A percentile compares a stretch with the other conserved stretches of the same genome.
These are phyloP conservation scores for Phrixothrix hirtus DNA, from an alignment of 2,888 invertebrate species.

Conservation along the genomic window DNA sequence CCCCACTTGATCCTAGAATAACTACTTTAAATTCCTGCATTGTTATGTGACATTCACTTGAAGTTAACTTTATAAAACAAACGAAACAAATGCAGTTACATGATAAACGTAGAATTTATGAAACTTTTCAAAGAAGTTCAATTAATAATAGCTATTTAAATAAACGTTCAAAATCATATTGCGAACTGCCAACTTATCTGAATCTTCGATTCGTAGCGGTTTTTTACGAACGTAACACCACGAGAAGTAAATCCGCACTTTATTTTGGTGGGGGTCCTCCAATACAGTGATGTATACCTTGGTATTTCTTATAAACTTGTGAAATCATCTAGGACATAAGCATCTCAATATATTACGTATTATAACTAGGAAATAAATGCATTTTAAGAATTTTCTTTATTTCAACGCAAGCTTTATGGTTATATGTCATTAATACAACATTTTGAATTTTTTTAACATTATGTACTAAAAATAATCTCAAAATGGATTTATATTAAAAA, in stretches of 20 bases:
- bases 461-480: too few relatives aligned
- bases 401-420: too few relatives aligned
- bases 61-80: constrained; percentile 13
- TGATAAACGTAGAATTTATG: constrained; percentile 29
- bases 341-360: too few relatives aligned
- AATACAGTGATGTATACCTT: neutral
- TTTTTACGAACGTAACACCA: constrained; percentile 24
- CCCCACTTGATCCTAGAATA: constrained; percentile 99
- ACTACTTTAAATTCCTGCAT: constrained; percentile 99
- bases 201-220: constrained; percentile 18
- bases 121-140: constrained; percentile 39
- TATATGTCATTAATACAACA: too few relatives aligned
- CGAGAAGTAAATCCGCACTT: constrained; percentile 17
- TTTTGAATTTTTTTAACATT: too few relatives aligned
- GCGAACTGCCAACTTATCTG: constrained; percentile 55
- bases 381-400: too few relatives aligned
- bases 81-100: constrained; percentile 19
- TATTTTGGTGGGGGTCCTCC: constrained; percentile 18
- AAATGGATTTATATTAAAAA: too few relatives aligned
- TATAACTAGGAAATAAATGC: too few relatives aligned
- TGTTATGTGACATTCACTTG: constrained; percentile 44
- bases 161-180: constrained; percentile 46
- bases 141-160: constrained; percentile 50
- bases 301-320: neutral
- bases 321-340: neutral